Evolutionary conservation across 2,888 invertebrate genomes (phyloP).

Genomic region (Lasioglossum figueresi): DNA sequence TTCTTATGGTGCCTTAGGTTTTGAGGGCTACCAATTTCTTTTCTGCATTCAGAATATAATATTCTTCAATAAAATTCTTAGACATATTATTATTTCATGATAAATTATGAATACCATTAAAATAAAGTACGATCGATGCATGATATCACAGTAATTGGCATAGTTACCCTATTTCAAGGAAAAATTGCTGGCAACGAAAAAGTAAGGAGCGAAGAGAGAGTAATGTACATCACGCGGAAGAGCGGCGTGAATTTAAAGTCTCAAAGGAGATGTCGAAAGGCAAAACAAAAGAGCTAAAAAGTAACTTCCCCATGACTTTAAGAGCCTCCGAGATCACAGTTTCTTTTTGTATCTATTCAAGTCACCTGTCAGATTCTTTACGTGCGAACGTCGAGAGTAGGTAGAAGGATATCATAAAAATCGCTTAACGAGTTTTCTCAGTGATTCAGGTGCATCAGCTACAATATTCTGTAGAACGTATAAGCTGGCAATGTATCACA

Average conservation of each 20-base stretch:
- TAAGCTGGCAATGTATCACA: background rate
- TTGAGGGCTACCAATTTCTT: no score
- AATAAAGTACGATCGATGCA: no score
- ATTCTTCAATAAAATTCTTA: no score
- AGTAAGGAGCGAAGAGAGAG: background rate
- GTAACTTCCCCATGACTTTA: background rate
- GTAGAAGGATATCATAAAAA: constrained; percentile 38
- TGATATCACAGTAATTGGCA: no score
- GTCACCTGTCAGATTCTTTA: constrained; percentile 33
- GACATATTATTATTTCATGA: no score
- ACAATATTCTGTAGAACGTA: constrained; percentile 14
- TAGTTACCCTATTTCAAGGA: background rate
- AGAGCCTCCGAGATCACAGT: constrained; percentile 17
- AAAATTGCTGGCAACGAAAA: background rate
- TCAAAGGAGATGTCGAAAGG: constrained; percentile 21
- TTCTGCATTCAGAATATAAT: no score
- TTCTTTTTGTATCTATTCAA: constrained; percentile 31
- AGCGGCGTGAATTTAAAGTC: constrained; percentile 21
- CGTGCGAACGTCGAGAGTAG: constrained; percentile 31
- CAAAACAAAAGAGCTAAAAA: background rate
- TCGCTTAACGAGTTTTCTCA: constrained; percentile 46
- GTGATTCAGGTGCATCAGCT: constrained; percentile 21
- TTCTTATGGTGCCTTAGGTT: no score
- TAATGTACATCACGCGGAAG: background rate
- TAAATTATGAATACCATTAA: no score